Evolutionary conservation across 2,113 vertebrate species (phyloP).

Genomic region (Menura novaehollandiae): DNA sequence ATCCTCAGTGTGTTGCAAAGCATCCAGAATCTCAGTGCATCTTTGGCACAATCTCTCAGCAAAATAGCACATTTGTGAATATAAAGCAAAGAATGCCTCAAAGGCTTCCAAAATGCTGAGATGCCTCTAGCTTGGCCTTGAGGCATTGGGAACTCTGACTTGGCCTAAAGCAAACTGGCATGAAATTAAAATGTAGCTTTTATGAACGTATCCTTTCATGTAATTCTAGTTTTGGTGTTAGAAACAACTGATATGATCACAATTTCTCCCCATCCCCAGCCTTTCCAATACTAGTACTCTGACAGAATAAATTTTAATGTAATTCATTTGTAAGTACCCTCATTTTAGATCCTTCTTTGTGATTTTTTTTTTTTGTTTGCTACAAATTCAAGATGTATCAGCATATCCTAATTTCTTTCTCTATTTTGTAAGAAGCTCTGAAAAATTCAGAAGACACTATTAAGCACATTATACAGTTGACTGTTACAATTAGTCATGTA

Average conservation of each 20-base stretch:
- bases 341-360: neutral
- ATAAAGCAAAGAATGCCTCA: neutral
- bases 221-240: neutral
- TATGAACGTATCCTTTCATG: neutral
- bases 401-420: neutral
- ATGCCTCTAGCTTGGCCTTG: conserved; percentile 1
- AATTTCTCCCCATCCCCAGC: neutral
- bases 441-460: neutral
- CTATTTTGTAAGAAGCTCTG: neutral
- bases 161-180: neutral
- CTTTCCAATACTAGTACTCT: neutral
- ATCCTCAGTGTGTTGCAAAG: neutral
- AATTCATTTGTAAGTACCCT: neutral
- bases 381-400: neutral
- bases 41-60: neutral
- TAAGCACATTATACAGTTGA: neutral
- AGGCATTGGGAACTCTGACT: neutral
- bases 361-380: neutral
- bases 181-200: neutral
- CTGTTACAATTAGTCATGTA: neutral
- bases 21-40: neutral
- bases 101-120: neutral
- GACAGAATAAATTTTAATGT: neutral
- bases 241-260: neutral
- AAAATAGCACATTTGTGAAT: neutral